Percentiles rank a stretch among this genome's conserved stretches.
Conservation (phyloP, 1,140 invertebrate genomes). For the Bombus balteatus region DNA sequence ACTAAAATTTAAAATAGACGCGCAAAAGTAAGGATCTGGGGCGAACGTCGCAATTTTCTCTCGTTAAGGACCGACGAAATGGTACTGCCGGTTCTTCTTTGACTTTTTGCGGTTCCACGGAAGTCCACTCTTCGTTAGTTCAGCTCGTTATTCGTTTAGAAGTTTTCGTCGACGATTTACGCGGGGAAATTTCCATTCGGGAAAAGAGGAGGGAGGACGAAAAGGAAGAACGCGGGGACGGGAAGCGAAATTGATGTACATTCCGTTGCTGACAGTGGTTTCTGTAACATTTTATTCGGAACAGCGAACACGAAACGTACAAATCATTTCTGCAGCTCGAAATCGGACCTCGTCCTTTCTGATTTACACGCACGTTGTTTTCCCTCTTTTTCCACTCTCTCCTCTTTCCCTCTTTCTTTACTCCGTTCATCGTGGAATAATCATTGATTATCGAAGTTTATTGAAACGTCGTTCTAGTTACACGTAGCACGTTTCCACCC, state of each 20-base stretch:
- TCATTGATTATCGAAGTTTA: slow-evolving; percentile 40
- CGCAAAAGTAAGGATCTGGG: not conserved
- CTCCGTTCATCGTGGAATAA: not conserved
- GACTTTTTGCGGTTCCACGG: not conserved
- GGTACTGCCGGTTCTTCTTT: not conserved
- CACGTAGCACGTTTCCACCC: not conserved
- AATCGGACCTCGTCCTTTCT: slow-evolving; percentile 23
- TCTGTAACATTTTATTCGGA: slow-evolving; percentile 48
- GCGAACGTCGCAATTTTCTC: not conserved
- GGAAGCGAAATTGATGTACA: slow-evolving; percentile 38
- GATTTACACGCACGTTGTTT: slow-evolving; percentile 26
- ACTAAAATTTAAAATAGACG: slow-evolving; percentile 8
- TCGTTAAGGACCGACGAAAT: slow-evolving; percentile 26
- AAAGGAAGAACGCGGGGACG: not conserved
- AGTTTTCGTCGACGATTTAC: slow-evolving; percentile 23
- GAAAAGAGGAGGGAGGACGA: not conserved
- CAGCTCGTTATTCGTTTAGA: slow-evolving; percentile 37
- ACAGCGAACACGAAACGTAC: slow-evolving; percentile 4
- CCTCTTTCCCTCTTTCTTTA: not conserved
- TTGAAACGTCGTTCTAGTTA: slow-evolving; percentile 16
- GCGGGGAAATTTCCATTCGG: not conserved
- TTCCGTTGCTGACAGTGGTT: slow-evolving; percentile 37
- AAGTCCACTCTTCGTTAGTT: slow-evolving; percentile 33
- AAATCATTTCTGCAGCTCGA: slow-evolving; percentile 32
- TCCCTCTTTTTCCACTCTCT: not conserved